phyloP scores from a whole-genome alignment of 2,888 invertebrate species.

The Heliconius sara region DNA sequence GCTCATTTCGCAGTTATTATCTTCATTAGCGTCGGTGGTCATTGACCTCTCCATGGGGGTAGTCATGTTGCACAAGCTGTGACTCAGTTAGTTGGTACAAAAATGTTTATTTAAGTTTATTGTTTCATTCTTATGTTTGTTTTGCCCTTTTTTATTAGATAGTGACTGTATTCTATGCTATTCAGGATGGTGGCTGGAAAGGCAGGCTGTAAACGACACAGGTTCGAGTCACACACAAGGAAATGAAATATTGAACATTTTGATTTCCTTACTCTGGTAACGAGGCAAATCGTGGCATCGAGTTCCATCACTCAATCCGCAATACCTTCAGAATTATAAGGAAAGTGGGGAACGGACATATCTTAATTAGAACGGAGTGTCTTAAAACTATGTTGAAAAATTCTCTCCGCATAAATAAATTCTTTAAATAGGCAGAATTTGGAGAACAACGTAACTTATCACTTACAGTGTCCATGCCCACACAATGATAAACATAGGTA shows the following conservation, averaged over 20 bases:
- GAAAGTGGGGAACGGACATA: no score
- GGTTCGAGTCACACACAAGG: no score
- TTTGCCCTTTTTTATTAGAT: neutral
- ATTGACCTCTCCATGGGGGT: conserved; percentile 27
- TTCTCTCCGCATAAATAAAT: neutral
- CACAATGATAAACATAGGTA: neutral
- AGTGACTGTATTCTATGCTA: no score
- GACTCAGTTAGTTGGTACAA: neutral
- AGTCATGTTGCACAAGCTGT: neutral
- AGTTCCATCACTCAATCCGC: no score
- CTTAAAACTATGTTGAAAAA: no score
- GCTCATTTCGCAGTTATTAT: conserved; percentile 24
- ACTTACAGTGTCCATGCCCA: neutral
- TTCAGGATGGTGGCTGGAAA: no score
- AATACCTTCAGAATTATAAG: no score
- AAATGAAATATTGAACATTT: no score
- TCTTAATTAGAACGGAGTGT: no score
- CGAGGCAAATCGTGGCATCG: no score
- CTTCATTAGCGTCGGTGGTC: conserved; percentile 31
- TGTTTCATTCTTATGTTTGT: neutral
- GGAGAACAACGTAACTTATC: neutral
- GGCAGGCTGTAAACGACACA: no score
- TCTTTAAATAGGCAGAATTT: neutral
- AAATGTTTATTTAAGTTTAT: neutral
- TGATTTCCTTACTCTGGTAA: no score